A percentile compares a stretch with the other conserved stretches of the same genome.
These are phyloP conservation scores for Cerastoderma edule DNA, from an alignment of 2,888 invertebrate species.

Conservation along the genomic window DNA sequence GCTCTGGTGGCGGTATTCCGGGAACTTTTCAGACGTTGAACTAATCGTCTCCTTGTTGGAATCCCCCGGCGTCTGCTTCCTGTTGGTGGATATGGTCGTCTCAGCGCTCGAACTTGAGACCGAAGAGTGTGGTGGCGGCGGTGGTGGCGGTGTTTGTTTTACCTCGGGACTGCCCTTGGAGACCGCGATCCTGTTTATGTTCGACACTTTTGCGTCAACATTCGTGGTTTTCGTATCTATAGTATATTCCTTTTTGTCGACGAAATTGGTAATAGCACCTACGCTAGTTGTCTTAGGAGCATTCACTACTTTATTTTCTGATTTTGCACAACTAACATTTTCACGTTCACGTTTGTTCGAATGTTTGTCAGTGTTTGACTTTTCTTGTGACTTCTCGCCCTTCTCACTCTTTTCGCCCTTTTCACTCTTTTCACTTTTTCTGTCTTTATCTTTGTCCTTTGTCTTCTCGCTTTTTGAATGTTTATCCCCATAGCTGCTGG, in stretches of 20 bases:
- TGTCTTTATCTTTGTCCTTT: conserved; percentile 24
- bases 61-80: conserved; percentile 5
- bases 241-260: neutral
- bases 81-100: neutral
- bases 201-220: neutral
- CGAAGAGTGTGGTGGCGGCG: neutral
- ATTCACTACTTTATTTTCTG: neutral
- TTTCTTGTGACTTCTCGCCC: neutral
- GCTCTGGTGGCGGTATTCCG: conserved; percentile 59
- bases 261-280: neutral
- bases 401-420: neutral
- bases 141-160: neutral
- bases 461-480: conserved; percentile 20
- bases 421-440: neutral
- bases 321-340: neutral
- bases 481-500: conserved; percentile 38
- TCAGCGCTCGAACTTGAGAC: conserved; percentile 6
- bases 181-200: neutral
- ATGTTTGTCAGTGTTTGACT: conserved; percentile 1
- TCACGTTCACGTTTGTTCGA: neutral
- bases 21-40: conserved; percentile 25
- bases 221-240: neutral
- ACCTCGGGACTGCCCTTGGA: no score
- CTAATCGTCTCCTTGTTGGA: conserved; percentile 20
- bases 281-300: neutral